Percentiles rank a stretch among this genome's conserved stretches.
Conservation (phyloP, 2,113 vertebrate genomes). For the Trichechus manatus region DNA sequence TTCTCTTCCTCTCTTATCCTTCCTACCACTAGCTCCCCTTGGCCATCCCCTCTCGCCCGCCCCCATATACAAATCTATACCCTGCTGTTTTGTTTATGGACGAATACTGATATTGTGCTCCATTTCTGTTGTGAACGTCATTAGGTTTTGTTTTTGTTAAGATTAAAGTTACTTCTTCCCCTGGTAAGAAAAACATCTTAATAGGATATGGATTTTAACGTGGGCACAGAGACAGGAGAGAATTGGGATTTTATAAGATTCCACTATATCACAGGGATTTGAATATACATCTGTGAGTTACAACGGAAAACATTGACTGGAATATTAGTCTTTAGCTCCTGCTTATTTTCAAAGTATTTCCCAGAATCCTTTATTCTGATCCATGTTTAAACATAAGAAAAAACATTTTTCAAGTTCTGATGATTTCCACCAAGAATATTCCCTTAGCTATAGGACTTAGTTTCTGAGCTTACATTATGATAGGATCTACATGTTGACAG, state of each 20-base stretch:
- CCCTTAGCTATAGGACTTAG: background rate
- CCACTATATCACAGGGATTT: slow-evolving; percentile 17
- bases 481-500: background rate
- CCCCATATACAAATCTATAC: background rate
- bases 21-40: background rate
- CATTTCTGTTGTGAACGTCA: background rate
- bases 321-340: background rate
- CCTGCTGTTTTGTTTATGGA: slow-evolving; percentile 30
- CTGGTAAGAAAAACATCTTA: slow-evolving; percentile 28
- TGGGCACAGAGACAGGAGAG: background rate
- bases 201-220: background rate
- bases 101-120: background rate
- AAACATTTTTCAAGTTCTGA: background rate
- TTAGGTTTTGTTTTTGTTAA: slow-evolving; percentile 25
- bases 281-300: slow-evolving; percentile 13
- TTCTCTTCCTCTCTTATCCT: background rate
- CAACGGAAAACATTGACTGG: slow-evolving; percentile 28
- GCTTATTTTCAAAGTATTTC: slow-evolving; percentile 62
- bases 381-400: slow-evolving; percentile 48
- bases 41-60: background rate
- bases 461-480: slow-evolving; percentile 20
- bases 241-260: slow-evolving; percentile 60
- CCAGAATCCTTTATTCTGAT: slow-evolving; percentile 54
- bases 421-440: slow-evolving; percentile 53
- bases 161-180: background rate